phyloP scores from a whole-genome alignment of 2,113 vertebrate species.

The Formicarius rufipectus region DNA sequence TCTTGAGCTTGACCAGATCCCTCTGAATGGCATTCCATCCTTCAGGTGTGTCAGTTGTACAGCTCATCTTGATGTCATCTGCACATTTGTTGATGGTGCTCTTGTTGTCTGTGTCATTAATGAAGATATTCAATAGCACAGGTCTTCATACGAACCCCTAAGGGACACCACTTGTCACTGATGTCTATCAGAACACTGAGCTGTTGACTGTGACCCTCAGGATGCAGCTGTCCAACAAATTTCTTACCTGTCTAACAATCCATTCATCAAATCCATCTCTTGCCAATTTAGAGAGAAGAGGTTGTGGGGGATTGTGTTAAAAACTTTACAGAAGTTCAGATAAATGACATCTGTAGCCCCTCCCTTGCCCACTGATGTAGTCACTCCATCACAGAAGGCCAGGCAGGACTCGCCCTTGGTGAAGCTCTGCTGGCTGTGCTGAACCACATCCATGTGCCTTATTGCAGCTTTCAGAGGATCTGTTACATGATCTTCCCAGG shows the following conservation, averaged over 20 bases:
- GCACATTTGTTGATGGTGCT: neutral
- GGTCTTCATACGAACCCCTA: neutral
- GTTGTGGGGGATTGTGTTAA: neutral
- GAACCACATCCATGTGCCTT: neutral
- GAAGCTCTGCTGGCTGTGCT: neutral
- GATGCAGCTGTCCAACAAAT: neutral
- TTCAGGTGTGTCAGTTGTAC: neutral
- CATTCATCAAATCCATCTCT: neutral
- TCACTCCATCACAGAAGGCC: neutral
- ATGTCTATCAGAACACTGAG: neutral
- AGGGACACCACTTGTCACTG: neutral
- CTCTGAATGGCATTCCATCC: neutral
- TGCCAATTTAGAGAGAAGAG: neutral
- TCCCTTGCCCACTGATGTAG: neutral
- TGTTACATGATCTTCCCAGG: neutral
- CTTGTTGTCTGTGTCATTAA: neutral
- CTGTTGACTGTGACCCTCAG: neutral
- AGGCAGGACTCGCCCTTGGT: neutral
- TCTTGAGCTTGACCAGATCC: neutral
- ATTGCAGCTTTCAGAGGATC: neutral
- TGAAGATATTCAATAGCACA: neutral
- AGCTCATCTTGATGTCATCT: neutral
- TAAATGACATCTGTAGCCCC: neutral
- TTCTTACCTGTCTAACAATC: too few species aligned
- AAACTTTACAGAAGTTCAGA: neutral